Conservation (phyloP, 2,888 invertebrate species). For the Pheosia gnoma region DNA sequence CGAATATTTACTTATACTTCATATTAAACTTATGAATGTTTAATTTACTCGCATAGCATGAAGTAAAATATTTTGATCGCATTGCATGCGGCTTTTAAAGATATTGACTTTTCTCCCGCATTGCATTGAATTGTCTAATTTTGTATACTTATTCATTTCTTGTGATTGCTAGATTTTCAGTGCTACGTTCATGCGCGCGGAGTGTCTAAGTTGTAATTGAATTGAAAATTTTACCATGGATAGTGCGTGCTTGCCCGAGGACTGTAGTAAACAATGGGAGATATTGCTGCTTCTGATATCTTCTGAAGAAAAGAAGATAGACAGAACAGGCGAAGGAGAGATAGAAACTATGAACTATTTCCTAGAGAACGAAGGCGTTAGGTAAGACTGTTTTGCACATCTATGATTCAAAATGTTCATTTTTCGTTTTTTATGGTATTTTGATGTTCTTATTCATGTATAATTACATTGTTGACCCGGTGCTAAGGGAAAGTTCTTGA, state of each 20-base stretch:
- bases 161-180: background rate
- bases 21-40: background rate
- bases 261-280: conserved; percentile 75
- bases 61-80: background rate
- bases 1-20: background rate
- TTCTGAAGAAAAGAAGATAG: conserved; percentile 75
- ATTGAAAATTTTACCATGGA: conserved; percentile 48
- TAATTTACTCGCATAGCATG: background rate
- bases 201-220: conserved; percentile 16
- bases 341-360: conserved; percentile 73
- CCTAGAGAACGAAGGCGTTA: conserved; percentile 66
- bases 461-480: no score
- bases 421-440: no score
- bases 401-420: no score
- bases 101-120: background rate
- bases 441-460: background rate
- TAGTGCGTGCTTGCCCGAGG: conserved; percentile 59
- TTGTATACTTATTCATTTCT: no score
- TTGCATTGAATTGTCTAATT: no score
- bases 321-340: conserved; percentile 66
- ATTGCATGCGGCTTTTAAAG: background rate
- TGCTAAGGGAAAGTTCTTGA: no score
- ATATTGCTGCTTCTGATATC: conserved; percentile 68
- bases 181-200: background rate
- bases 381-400: conserved; percentile 43